These are phyloP conservation scores for Protomyctophum bolini DNA, from an alignment of 2,113 vertebrate genomes.

Conservation along the genomic window DNA sequence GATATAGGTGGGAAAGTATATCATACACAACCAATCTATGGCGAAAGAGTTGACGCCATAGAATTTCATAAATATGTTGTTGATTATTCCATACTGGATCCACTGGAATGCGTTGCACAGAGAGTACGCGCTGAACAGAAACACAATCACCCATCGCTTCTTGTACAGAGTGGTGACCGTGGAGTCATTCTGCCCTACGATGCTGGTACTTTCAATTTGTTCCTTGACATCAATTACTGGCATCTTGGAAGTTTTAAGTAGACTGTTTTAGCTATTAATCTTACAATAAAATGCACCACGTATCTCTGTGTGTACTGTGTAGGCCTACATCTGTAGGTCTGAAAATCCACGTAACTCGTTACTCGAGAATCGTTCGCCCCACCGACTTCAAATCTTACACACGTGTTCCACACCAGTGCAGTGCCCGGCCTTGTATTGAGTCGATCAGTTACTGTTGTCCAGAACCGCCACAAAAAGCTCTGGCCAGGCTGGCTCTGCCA, in stretches of 20 bases:
- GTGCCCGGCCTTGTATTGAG: no score
- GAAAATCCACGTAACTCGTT: no score
- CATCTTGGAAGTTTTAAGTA: conserved; percentile 24
- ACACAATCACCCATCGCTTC: conserved; percentile 85
- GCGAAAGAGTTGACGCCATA: conserved; percentile 85
- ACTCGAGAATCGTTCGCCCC: no score
- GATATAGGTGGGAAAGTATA: conserved; percentile 93
- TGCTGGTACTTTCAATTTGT: conserved; percentile 9
- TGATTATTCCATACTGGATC: conserved; percentile 94
- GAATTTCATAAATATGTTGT: conserved; percentile 84
- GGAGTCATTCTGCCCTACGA: conserved; percentile 22
- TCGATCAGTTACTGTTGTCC: no score
- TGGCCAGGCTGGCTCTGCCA: no score
- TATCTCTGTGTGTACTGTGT: no score
- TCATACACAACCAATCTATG: conserved; percentile 93
- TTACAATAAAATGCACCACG: no score
- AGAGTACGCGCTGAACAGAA: conserved; percentile 90
- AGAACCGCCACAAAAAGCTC: no score
- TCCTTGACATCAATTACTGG: not conserved
- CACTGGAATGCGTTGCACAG: conserved; percentile 94
- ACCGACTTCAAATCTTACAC: no score
- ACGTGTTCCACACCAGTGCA: no score
- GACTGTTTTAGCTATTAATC: no score
- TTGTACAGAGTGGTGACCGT: conserved; percentile 69
- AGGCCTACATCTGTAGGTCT: no score